Conservation (phyloP, 1,140 invertebrate genomes). For the Megathymus violae region DNA sequence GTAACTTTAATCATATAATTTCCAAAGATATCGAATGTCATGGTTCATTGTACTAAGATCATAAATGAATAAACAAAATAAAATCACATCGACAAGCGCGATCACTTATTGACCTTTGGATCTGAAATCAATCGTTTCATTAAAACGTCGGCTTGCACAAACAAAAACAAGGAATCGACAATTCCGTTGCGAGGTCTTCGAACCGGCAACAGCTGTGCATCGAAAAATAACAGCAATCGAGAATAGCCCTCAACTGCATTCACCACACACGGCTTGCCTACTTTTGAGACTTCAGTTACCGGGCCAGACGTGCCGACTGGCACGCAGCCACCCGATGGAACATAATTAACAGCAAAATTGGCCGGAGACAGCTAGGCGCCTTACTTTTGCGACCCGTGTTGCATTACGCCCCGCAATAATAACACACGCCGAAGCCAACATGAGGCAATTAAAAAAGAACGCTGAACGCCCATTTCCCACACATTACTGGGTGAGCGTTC, state of each 20-base stretch:
- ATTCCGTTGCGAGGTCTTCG: constrained; percentile 50
- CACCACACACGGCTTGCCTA: constrained; percentile 57
- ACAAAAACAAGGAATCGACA: constrained; percentile 46
- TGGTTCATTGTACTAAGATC: neutral
- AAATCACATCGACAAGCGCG: constrained; percentile 20
- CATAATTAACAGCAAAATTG: constrained; percentile 80
- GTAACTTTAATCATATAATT: neutral
- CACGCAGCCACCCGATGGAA: constrained; percentile 62
- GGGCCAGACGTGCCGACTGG: constrained; percentile 63
- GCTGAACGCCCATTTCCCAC: constrained; percentile 66
- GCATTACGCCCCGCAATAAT: constrained; percentile 72
- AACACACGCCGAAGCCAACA: constrained; percentile 60
- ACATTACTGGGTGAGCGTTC: constrained; percentile 60
- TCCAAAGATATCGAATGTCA: neutral
- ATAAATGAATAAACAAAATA: constrained; percentile 16
- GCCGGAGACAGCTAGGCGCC: constrained; percentile 77
- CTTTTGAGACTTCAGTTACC: constrained; percentile 61
- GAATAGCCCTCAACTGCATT: constrained; percentile 52
- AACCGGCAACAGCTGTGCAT: constrained; percentile 55
- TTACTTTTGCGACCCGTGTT: constrained; percentile 71
- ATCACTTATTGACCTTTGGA: constrained; percentile 38
- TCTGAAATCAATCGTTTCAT: constrained; percentile 43
- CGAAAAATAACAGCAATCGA: constrained; percentile 55
- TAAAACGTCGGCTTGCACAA: constrained; percentile 32
- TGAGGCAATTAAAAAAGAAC: constrained; percentile 69